Conservation (phyloP, 2,888 invertebrate genomes). For the Odontothrips loti region DNA sequence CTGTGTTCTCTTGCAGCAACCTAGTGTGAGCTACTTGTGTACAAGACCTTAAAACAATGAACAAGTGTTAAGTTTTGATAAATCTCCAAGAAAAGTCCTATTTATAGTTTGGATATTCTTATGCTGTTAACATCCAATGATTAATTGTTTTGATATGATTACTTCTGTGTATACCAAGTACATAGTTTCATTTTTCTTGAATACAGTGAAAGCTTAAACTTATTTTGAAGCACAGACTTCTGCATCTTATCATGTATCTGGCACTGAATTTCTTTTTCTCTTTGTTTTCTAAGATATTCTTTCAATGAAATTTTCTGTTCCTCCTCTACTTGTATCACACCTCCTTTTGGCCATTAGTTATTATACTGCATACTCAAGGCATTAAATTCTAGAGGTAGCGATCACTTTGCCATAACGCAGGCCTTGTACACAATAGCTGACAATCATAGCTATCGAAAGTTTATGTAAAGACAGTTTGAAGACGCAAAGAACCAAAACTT, state of each 20-base stretch:
- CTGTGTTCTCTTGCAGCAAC: constrained; percentile 12
- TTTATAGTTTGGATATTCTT: background rate
- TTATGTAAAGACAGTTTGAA: constrained; percentile 14
- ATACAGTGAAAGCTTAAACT: background rate
- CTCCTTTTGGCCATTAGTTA: no score
- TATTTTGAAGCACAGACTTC: background rate
- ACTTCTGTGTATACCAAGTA: no score
- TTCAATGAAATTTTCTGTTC: no score
- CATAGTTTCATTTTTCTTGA: background rate
- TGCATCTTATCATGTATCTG: background rate
- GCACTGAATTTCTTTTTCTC: background rate
- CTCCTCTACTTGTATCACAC: no score
- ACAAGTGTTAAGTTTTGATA: no score
- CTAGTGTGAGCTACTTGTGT: background rate
- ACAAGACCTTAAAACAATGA: background rate
- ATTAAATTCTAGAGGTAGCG: no score
- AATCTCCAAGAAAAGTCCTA: background rate
- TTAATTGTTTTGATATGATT: no score
- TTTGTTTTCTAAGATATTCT: no score
- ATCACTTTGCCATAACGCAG: background rate
- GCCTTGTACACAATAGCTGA: constrained; percentile 4
- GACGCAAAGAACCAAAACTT: constrained; percentile 32
- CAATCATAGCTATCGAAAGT: background rate
- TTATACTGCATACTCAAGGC: no score
- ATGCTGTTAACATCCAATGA: no score